Evolutionary conservation across 1,140 invertebrate species (phyloP), one percentile per base, ranked within the genome.

Genomic region (Drosophila obscura): DNA sequence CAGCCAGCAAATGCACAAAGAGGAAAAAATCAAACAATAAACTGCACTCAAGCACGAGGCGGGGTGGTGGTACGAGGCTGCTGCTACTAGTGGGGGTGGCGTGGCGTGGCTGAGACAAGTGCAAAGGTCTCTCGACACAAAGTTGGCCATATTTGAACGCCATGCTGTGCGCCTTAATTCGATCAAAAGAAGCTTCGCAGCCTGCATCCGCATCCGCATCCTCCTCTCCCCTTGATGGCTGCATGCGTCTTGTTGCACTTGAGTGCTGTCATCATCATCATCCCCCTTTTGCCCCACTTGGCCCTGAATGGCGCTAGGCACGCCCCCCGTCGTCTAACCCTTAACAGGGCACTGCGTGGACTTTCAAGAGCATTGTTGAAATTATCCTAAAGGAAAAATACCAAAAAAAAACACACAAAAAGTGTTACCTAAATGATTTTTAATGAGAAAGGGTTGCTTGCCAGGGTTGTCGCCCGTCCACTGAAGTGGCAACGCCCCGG

Each of bases 91-190:
- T 35, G 19, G 35, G 41, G 56, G 26, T 35, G 56, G 15, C 13
- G 15, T 26, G 13, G 52, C 19, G 46, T 7, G 55, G 9, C 13
- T 19, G 39, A 50, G 55, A 46, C 61, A 49, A 58, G 64, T 55
- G 45, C 31, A 58, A 35, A 52, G 15, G 46, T 9, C n/a, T 31
- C 28, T 19, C 39, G 48, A 28, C 16, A 52, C 46, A 58, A 89
- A 89, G 84, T 89, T 89, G 84, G 84, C 84, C 84, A 89, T 89
- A 89, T 89, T 89, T 90, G 64, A 74, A 84, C 73, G 80, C 84
- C 84, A 89, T 89, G 85, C 84, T 90, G 84, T 71, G 62, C 53
- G 71, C 26, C 64, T 63, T 87, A 85, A 84, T 84, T 84, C 64
- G 73, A 84, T 87, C 83, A 87, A 83, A 82, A 82, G 82, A 50